These are phyloP conservation scores for Azemiops feae DNA, from an alignment of 2,113 vertebrate genomes.

Conservation along the genomic window DNA sequence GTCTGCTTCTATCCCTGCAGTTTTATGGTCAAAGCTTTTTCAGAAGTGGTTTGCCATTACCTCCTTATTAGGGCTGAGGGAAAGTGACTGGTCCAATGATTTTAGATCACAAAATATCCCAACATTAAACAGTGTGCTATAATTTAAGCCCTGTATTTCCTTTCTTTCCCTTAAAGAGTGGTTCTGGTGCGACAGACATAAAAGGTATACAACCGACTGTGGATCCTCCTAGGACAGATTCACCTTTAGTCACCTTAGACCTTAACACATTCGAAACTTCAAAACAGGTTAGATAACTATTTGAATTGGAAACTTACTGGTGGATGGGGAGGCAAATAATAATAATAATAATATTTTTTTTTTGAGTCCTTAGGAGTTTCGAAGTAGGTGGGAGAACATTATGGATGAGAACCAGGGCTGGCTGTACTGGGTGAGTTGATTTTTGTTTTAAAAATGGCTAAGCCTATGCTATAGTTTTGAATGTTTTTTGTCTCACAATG, in stretches of 20 bases:
- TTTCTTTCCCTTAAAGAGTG: conserved; percentile 12
- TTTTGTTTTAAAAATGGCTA: neutral
- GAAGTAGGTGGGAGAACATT: neutral
- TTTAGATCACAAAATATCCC: neutral
- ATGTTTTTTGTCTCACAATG: neutral
- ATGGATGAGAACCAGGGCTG: neutral
- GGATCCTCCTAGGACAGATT: no score
- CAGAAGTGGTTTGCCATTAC: no score
- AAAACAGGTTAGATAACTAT: conserved; percentile 22
- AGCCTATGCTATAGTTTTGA: neutral
- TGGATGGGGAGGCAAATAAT: no score
- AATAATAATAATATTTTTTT: neutral
- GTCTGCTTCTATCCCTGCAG: no score
- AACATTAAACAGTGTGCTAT: neutral
- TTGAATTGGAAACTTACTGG: no score
- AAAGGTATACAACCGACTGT: neutral
- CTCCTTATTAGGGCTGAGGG: no score
- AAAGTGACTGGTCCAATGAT: neutral
- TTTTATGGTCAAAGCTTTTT: no score
- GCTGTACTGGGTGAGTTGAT: neutral
- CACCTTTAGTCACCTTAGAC: neutral
- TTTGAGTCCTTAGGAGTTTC: neutral
- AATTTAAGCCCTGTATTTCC: neutral
- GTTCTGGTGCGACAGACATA: neutral
- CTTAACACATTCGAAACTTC: accelerated